phyloP scores from a whole-genome alignment of 2,113 vertebrate genomes.

The Mesoclemmys tuberculata region DNA sequence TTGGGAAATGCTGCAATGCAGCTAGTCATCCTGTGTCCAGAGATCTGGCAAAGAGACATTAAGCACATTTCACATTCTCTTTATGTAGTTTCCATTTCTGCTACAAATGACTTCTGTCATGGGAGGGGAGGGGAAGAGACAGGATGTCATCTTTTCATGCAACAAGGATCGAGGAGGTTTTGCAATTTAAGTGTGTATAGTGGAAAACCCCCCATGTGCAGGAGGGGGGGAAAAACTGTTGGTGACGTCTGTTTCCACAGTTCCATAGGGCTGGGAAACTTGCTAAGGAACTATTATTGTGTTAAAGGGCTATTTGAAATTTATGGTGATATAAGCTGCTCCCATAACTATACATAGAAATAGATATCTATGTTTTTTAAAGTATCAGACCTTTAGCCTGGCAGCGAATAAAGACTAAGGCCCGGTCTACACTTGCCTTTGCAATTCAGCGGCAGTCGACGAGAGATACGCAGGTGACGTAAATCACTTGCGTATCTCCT shows the following conservation, averaged over 20 bases:
- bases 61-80: not conserved
- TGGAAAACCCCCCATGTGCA: not conserved
- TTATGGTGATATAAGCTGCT: slow-evolving; percentile 48
- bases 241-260: slow-evolving; percentile 25
- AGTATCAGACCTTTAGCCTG: slow-evolving; percentile 23
- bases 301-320: slow-evolving; percentile 55
- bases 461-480: no score
- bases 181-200: slow-evolving; percentile 11
- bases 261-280: slow-evolving; percentile 44
- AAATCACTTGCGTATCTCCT: no score
- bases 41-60: not conserved
- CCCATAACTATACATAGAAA: not conserved
- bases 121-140: not conserved
- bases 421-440: no score
- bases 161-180: slow-evolving; percentile 1
- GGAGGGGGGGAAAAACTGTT: slow-evolving; percentile 9
- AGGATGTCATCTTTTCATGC: not conserved
- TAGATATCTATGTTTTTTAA: slow-evolving; percentile 42
- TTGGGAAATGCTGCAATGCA: not conserved
- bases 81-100: not conserved
- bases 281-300: slow-evolving; percentile 57
- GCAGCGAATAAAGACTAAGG: slow-evolving; percentile 7
- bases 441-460: no score
- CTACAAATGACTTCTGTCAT: not conserved
- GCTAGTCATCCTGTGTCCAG: not conserved